Evolutionary conservation across 2,797 vertebrate genomes (phyloP), one percentile per base, ranked within the genome.

Genomic region (Megaceryle alcyon): DNA sequence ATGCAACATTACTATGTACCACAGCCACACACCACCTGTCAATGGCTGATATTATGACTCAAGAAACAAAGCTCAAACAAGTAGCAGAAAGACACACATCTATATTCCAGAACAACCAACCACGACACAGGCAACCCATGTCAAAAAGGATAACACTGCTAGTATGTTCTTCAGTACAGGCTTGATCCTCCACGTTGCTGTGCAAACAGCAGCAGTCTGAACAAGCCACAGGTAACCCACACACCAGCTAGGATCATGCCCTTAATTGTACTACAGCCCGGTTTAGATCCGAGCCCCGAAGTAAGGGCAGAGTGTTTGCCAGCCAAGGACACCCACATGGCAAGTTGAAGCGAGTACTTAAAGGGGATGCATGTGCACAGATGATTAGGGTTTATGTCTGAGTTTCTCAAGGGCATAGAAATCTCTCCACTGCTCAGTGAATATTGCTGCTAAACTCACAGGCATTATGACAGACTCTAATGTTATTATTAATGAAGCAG

Each of bases 341-440:
- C 95, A 82, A 85, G 92, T 15, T 33, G 10, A 49, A 89, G 76
- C 61, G 1, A 77, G 86, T 46, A 26, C 22, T 5, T 9, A 8
- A 16, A 61, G 77, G 1, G 46, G 66, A 79, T 39, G 61, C 44
- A 3, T 3, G 9, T 9, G 17, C 6, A 1, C 41, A n/a, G 69
- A 18, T 43, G 16, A n/a, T 46, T 8, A 3, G 7, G 54, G 43
- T 86, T 82, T 88, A 72, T 71, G 64, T 20, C 46, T 2, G 29
- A 87, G 57, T 59, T 86, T 93, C 95, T 92, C 0, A 19, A 93
- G 93, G 94, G 92, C 64, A 93, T 61, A 91, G 79, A 95, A 89
- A 92, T n/a, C 37, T 73, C 75, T 83, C 65, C 2, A 1, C 65
- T 79, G 89, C 81, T 73, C 84, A 56, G 31, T 31, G 79, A 86